These are phyloP conservation scores for Lepus oiostolus DNA, from an alignment of 2,797 vertebrate species.

Conservation along the genomic window DNA sequence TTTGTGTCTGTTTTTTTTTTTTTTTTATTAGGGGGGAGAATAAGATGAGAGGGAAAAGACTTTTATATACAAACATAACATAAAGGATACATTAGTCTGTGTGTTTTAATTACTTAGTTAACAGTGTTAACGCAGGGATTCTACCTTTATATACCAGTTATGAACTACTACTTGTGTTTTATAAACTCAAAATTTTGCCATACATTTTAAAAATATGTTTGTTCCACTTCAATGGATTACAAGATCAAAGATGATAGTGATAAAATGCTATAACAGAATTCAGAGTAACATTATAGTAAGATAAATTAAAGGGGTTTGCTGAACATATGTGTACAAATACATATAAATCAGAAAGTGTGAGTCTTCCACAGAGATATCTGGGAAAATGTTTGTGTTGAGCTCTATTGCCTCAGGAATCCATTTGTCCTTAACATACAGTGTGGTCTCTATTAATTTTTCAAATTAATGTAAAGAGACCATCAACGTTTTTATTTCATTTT, in stretches of 20 bases:
- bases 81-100: background rate
- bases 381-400: background rate
- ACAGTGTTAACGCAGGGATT: background rate
- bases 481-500: constrained; percentile 9
- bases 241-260: background rate
- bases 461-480: background rate
- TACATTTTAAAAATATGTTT: background rate
- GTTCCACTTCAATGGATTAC: background rate
- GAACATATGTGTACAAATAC: background rate
- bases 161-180: background rate
- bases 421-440: background rate
- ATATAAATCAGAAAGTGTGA: background rate
- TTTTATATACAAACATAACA: background rate
- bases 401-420: background rate
- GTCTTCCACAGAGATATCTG: background rate
- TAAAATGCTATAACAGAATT: background rate
- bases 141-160: background rate
- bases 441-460: background rate
- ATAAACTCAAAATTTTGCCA: background rate
- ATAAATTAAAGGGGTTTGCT: background rate
- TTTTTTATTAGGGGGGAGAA: background rate
- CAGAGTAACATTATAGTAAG: background rate
- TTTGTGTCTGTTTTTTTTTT: too few species aligned
- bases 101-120: background rate
- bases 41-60: background rate